Conservation (phyloP, 2,888 invertebrate species). For the Osmoderma eremita region DNA sequence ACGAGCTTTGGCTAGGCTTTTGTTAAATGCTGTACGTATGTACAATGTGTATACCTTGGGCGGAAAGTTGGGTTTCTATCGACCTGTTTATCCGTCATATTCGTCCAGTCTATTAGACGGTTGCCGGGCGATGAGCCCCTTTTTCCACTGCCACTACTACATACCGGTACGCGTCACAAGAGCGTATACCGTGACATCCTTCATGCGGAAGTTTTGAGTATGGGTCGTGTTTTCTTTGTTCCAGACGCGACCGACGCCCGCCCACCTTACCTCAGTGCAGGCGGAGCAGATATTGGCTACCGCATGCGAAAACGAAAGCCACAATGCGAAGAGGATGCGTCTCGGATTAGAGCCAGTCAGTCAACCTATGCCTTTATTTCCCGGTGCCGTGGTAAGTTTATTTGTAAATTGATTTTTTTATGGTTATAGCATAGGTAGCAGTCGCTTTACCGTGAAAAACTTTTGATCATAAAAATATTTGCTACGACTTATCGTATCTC, state of each 20-base stretch:
- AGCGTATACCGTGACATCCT: neutral
- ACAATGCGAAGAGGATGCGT: conserved; percentile 97
- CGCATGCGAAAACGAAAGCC: conserved; percentile 97
- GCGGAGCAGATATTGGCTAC: conserved; percentile 95
- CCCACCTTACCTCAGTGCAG: conserved; percentile 95
- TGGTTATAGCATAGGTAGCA: no score
- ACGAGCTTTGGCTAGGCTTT: neutral
- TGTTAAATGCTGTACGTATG: neutral
- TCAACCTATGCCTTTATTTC: conserved; percentile 85
- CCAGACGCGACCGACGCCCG: conserved; percentile 93
- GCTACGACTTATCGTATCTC: no score
- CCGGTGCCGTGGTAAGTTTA: conserved; percentile 70
- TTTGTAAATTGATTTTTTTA: conserved; percentile 25
- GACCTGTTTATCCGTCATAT: conserved; percentile 24
- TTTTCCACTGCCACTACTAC: conserved; percentile 3
- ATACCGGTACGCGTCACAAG: neutral
- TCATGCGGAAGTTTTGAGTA: conserved; percentile 21
- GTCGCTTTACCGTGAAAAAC: no score
- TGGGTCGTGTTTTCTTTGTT: conserved; percentile 42
- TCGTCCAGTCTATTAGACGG: conserved; percentile 22
- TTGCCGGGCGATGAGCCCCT: conserved; percentile 23
- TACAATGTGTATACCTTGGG: neutral
- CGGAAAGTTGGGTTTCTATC: conserved; percentile 9
- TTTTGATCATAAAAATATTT: no score
- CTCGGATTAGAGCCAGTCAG: conserved; percentile 94